Evolutionary conservation across 2,797 vertebrate species (phyloP), one percentile per base, ranked within the genome.

Genomic region (Diceros bicornis): DNA sequence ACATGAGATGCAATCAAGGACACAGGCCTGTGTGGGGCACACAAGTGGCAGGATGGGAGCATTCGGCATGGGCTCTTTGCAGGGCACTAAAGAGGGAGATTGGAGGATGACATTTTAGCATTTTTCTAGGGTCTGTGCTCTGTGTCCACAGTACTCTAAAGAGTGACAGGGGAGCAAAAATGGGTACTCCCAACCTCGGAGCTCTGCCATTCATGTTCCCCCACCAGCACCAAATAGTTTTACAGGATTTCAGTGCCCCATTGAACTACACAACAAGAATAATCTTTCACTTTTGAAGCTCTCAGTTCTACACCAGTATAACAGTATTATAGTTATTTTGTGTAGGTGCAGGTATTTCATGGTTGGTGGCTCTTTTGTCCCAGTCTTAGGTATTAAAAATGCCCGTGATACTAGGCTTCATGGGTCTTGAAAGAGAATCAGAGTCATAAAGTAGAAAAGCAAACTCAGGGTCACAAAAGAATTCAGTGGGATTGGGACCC

Each of bases 361-460:
- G 13, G 18, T 16, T 4, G 2, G 18, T 25, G 47, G 16, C 20
- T 61, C 62, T 85, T 66, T 61, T 47, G 17, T 52, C 61, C 66
- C 55, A 92, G 55, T 59, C 18, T 37, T 57, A 62, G 34, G 41
- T 64, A 27, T 71, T 47, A 78, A 69, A 87, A 72, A 85, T 41
- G 50, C 21, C 44, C 52, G 34, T 37, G 20, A 77, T 44, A 27
- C 37, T 66, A 2, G 7, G 55, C 23, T 82, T 34, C 21, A 20
- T n/a, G 52, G 34, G 29, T 50, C 83, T 79, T 59, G 29, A 69
- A 87, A 90, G 25, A 94, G 47, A 91, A 89, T 59, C 16, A 27
- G 92, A 90, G 32, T 85, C 7, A 1, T 13, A 25, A 74, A 92
- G 34, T 25, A 57, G 66, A 89, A 92, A 69, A 34, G 16, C 16